phyloP scores from a whole-genome alignment of 2,113 vertebrate genomes.

The Eulacestoma nigropectus region DNA sequence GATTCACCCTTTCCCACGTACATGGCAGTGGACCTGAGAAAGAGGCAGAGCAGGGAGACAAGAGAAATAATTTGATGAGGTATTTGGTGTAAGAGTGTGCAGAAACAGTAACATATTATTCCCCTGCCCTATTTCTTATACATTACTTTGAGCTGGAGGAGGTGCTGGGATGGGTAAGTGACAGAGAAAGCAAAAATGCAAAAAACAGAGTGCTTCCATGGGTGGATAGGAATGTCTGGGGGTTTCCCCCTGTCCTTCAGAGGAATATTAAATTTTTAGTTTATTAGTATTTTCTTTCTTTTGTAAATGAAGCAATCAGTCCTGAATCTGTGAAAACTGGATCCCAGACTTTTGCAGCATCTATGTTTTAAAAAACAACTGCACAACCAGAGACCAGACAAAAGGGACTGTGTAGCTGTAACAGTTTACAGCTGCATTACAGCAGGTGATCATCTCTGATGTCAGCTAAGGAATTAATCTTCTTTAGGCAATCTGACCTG shows the following conservation, averaged over 20 bases:
- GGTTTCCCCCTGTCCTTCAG: fast-evolving
- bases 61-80: neutral
- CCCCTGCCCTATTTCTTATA: neutral
- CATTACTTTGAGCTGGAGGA: neutral
- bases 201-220: neutral
- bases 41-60: neutral
- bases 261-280: neutral
- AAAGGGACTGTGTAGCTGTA: neutral
- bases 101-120: neutral
- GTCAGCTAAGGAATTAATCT: neutral
- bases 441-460: neutral
- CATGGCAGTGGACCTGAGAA: neutral
- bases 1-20: fast-evolving
- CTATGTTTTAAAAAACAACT: neutral
- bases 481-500: neutral
- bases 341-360: neutral
- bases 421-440: neutral
- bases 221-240: neutral
- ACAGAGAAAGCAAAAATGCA: neutral
- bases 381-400: neutral
- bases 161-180: neutral
- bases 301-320: neutral
- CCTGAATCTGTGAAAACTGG: neutral
- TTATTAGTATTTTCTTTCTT: neutral
- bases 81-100: neutral